Base-by-base conservation (phyloP, 2,113 vertebrate species). In the Lycocorax pyrrhopterus region DNA sequence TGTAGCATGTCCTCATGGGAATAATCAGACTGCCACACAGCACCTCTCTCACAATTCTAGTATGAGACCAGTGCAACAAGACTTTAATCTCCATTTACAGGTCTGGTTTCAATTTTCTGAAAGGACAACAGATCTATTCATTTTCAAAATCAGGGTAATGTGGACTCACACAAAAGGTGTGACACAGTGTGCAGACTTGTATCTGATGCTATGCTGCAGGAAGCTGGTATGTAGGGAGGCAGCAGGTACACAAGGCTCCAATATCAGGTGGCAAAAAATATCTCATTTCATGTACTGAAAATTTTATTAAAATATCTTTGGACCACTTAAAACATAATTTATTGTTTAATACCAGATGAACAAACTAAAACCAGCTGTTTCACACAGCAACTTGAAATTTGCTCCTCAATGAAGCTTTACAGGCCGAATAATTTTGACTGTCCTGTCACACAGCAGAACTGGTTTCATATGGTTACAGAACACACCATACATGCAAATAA, bases 391-490 rank as follows among this genome's bases (percentile, higher is more conserved):
- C 16, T 84, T 96, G 77, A 80, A 83, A 96, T 83, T 58, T 93
- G 93, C 95, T 97, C 89, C 96, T 85, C n/a, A n/a, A 30, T 39
- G 94, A 97, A 97, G 96, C 93, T 89, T 95, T 95, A 95, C 30
- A 89, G 80, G 74, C 63, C 75, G 52, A 93, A 69, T 84, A 82
- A 92, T 90, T 92, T 71, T 11, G 3, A 72, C 66, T 71, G 79
- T 85, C 64, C 95, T 81, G 64, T 77, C 64, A 86, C 1, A 1
- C 41, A 89, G 49, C 74, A 86, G 39, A 94, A 92, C 46, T 74
- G 26, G 43, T 81, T 95, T 82, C 47, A n/a, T 71, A 74, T 22
- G 16, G 52, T 49, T 90, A 86, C 69, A 89, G 55, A 96, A 90
- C 14, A 89, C 35, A 80, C 8, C 60, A 66, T 44, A 51, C 8